Conservation (phyloP, 2,888 invertebrate genomes). For the Dendrolimus houi region DNA sequence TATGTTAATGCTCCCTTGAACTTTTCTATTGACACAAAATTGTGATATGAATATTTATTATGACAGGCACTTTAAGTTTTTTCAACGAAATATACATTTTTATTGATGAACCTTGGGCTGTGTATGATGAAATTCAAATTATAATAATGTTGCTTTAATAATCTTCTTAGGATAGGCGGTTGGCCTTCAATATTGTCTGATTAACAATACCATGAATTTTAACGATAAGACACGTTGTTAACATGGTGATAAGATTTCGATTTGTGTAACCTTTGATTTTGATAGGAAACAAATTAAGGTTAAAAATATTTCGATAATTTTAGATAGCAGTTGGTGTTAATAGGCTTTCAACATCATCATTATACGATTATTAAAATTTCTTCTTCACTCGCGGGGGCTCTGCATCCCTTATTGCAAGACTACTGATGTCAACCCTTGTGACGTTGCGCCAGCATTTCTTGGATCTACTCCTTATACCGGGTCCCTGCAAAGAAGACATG, state of each 20-base stretch:
- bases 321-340: slow-evolving; percentile 6
- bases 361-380: too few species aligned
- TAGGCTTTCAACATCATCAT: too few species aligned
- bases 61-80: slow-evolving; percentile 14
- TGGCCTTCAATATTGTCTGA: slow-evolving; percentile 31
- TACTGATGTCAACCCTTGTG: too few species aligned
- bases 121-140: slow-evolving; percentile 7
- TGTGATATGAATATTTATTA: slow-evolving; percentile 23
- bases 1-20: slow-evolving; percentile 29
- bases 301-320: not conserved
- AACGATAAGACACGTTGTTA: slow-evolving; percentile 23
- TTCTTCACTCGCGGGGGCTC: too few species aligned
- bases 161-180: slow-evolving; percentile 19
- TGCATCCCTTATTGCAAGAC: too few species aligned
- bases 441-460: too few species aligned
- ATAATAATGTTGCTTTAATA: not conserved
- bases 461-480: too few species aligned
- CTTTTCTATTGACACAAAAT: slow-evolving; percentile 25
- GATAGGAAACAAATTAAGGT: not conserved
- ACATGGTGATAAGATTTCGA: slow-evolving; percentile 31
- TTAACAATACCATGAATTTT: slow-evolving; percentile 24
- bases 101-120: slow-evolving; percentile 7
- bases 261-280: slow-evolving; percentile 23
- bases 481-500: too few species aligned
- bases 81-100: not conserved